These are phyloP conservation scores for Suillia variegata DNA, from an alignment of 2,888 invertebrate species.

Conservation along the genomic window DNA sequence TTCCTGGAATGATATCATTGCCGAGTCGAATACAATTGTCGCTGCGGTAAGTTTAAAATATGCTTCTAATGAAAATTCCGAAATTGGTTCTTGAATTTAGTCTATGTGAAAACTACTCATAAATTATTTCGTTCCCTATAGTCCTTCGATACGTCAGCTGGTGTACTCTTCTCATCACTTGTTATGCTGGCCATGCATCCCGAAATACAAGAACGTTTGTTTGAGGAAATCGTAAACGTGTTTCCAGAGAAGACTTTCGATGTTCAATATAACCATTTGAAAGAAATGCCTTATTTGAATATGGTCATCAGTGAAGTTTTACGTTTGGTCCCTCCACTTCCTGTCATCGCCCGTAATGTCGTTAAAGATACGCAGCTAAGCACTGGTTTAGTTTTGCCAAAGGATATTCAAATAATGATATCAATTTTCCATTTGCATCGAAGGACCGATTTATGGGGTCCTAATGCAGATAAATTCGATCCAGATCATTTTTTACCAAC, in stretches of 20 bases:
- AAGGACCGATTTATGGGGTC: conserved; percentile 38
- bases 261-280: conserved; percentile 29
- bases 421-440: conserved; percentile 38
- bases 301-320: conserved; percentile 41
- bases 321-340: conserved; percentile 36
- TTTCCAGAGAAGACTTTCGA: conserved; percentile 27
- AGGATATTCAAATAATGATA: conserved; percentile 28
- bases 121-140: conserved; percentile 12
- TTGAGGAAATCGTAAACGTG: conserved; percentile 28
- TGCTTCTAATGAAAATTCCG: conserved; percentile 20
- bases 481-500: conserved; percentile 39
- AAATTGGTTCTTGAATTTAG: neutral
- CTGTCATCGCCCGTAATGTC: conserved; percentile 34
- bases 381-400: conserved; percentile 32
- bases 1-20: conserved; percentile 32
- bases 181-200: conserved; percentile 37
- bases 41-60: conserved; percentile 35
- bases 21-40: conserved; percentile 35
- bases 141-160: conserved; percentile 37
- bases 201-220: conserved; percentile 30
- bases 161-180: conserved; percentile 25
- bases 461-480: conserved; percentile 35
- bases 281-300: conserved; percentile 39
- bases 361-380: conserved; percentile 26
- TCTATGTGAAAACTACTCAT: too few relatives aligned